Evolutionary conservation across 2,113 vertebrate species (phyloP).

Genomic region (Corythornis cristatus): DNA sequence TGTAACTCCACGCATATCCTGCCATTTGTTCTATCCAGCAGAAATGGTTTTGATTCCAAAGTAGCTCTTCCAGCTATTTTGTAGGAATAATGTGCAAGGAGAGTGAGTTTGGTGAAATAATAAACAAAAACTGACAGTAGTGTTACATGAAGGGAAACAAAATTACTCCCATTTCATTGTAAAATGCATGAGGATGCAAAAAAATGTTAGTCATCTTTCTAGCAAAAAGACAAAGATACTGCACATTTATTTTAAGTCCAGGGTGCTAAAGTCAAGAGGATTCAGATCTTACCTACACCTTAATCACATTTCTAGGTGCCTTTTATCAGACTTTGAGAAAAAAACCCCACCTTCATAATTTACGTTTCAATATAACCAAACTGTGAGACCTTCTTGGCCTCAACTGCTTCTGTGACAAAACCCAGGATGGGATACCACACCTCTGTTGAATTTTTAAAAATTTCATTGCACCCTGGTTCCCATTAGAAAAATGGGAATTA

Average conservation of each 20-base stretch:
- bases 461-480: neutral
- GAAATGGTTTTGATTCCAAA: neutral
- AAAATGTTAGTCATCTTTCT: neutral
- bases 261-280: neutral
- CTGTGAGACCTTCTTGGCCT: neutral
- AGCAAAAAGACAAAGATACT: neutral
- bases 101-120: neutral
- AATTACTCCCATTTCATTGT: neutral
- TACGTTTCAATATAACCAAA: rapidly evolving
- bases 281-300: neutral
- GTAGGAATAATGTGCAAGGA: neutral
- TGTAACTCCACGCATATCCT: conserved; percentile 30
- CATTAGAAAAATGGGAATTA: neutral
- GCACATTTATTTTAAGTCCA: neutral
- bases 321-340: neutral
- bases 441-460: neutral
- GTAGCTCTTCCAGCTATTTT: neutral
- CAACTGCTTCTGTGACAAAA: neutral
- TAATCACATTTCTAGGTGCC: neutral
- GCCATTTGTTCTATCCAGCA: conserved; percentile 22
- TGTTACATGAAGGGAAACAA: neutral
- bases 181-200: neutral
- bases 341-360: neutral
- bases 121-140: neutral
- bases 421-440: neutral